Percentiles rank a stretch among this genome's conserved stretches.
Conservation (phyloP, 2,888 invertebrate species). For the Archips crataeganus region DNA sequence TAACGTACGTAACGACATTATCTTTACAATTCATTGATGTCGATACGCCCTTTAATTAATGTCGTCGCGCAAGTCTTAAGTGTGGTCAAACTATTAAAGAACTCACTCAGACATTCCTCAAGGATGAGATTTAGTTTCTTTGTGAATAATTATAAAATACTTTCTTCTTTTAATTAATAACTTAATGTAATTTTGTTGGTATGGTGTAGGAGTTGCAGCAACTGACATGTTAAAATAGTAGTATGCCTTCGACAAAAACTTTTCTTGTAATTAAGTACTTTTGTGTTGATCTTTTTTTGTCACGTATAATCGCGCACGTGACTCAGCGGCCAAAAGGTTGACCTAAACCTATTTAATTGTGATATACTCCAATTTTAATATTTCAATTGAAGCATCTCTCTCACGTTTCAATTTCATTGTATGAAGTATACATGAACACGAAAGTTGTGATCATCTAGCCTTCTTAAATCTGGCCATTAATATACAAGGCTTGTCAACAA, state of each 20-base stretch:
- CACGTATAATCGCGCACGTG: too few species aligned
- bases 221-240: conserved; percentile 5
- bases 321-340: too few species aligned
- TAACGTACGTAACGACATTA: not conserved
- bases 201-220: not conserved
- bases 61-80: not conserved
- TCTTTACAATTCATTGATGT: not conserved
- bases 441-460: conserved; percentile 39
- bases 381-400: conserved; percentile 7
- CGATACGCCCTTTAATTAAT: not conserved
- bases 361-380: not conserved
- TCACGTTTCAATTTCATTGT: not conserved
- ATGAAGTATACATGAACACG: conserved; percentile 18
- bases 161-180: not conserved
- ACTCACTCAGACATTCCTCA: not conserved
- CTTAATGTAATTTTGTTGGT: not conserved
- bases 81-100: not conserved
- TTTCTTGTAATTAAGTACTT: too few species aligned
- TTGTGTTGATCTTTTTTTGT: too few species aligned
- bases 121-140: not conserved
- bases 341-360: not conserved
- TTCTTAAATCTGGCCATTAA: conserved; percentile 22
- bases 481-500: not conserved
- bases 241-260: too few species aligned
- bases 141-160: not conserved